A percentile compares a stretch with the other conserved stretches of the same genome.
phyloP scores from a whole-genome alignment of 2,113 vertebrate genomes.

The Xenus cinereus region DNA sequence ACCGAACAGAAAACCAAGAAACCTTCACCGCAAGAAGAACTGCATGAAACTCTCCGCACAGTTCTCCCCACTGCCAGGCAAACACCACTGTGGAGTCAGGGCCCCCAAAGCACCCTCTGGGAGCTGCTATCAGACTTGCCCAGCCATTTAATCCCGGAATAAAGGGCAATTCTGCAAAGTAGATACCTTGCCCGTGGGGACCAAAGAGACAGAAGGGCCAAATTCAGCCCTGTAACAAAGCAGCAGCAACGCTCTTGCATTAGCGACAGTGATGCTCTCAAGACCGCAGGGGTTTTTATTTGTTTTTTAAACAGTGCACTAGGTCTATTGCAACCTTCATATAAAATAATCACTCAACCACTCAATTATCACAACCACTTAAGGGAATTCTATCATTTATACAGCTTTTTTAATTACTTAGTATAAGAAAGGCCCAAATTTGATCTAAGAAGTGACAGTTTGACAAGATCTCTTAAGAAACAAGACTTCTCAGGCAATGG shows the following conservation, averaged over 20 bases:
- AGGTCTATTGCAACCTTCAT: neutral
- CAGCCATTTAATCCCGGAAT: neutral
- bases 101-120: neutral
- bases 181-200: neutral
- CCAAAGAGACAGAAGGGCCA: neutral
- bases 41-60: neutral
- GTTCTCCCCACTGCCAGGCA: neutral
- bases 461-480: slow-evolving; percentile 9
- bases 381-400: neutral
- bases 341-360: neutral
- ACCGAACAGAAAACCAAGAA: neutral
- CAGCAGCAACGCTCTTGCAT: neutral
- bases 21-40: neutral
- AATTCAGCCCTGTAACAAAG: neutral
- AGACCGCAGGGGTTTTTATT: neutral
- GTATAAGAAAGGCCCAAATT: neutral
- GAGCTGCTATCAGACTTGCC: neutral
- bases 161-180: neutral
- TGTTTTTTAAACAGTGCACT: neutral
- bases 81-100: neutral
- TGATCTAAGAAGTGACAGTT: neutral
- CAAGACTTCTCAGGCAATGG: neutral
- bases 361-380: neutral
- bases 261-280: neutral
- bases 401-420: slow-evolving; percentile 12